Evolutionary conservation across 2,888 invertebrate species (phyloP).

Genomic region (Lagria hirta): DNA sequence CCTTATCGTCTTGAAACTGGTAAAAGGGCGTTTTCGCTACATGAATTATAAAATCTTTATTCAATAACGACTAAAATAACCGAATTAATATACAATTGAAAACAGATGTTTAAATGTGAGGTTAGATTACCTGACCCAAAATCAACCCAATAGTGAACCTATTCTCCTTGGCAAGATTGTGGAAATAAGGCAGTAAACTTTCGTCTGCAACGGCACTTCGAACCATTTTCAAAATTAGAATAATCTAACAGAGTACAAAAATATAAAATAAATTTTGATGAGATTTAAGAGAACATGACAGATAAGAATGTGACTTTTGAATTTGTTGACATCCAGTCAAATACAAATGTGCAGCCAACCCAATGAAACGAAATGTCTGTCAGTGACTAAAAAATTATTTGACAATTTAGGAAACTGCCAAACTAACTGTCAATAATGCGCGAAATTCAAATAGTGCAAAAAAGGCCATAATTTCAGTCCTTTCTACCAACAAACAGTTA

Average conservation of each 20-base stretch:
- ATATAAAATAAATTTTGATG: too few species aligned
- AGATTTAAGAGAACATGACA: too few species aligned
- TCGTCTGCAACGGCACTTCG: conserved; percentile 71
- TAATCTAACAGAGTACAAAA: conserved; percentile 12
- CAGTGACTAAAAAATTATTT: too few species aligned
- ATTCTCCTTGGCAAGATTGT: conserved; percentile 64
- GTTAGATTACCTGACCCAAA: conserved; percentile 70
- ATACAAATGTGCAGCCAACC: too few species aligned
- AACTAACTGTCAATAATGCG: too few species aligned
- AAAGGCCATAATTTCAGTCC: too few species aligned
- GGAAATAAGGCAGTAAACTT: conserved; percentile 67
- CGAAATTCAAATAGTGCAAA: too few species aligned
- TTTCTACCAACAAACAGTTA: too few species aligned
- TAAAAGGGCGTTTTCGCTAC: conserved; percentile 77
- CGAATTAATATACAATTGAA: conserved; percentile 19
- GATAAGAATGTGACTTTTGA: too few species aligned
- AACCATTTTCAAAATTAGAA: conserved; percentile 57
- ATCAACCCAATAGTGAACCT: conserved; percentile 72
- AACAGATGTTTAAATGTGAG: conserved; percentile 33
- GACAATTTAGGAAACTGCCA: too few species aligned
- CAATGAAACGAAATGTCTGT: too few species aligned
- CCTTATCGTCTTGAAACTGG: conserved; percentile 54
- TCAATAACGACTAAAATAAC: conserved; percentile 59
- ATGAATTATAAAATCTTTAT: conserved; percentile 77
- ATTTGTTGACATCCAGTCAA: too few species aligned